Evolutionary conservation across 2,797 vertebrate genomes (phyloP).

Genomic region (Poecilia velifera): DNA sequence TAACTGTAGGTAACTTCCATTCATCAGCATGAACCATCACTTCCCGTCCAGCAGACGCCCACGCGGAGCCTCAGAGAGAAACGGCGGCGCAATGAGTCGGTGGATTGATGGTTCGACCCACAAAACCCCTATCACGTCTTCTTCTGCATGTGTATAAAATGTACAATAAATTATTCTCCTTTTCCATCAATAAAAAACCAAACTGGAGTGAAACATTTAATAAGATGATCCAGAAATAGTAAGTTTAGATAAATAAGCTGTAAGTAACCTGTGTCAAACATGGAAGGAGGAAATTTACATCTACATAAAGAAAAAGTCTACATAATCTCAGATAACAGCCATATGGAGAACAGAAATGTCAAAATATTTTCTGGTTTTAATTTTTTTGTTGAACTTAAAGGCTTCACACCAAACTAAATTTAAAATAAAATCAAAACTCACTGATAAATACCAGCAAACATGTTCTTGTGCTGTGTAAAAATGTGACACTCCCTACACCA

Average conservation of each 20-base stretch:
- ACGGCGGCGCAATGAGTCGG: neutral
- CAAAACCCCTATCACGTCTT: neutral
- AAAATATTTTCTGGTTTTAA: no score
- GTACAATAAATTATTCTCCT: neutral
- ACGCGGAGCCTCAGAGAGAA: neutral
- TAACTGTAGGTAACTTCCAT: slow-evolving; percentile 8
- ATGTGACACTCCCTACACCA: neutral
- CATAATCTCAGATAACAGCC: no score
- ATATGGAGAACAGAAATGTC: no score
- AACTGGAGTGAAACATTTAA: neutral
- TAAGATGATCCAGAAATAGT: neutral
- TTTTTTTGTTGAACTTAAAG: no score
- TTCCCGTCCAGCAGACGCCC: neutral
- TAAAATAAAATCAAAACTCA: no score
- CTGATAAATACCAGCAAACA: no score
- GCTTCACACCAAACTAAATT: no score
- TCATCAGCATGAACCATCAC: neutral
- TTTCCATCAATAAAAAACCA: neutral
- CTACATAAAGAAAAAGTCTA: no score
- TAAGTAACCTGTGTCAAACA: neutral
- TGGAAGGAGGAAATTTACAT: no score
- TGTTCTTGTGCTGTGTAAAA: no score
- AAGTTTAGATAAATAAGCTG: neutral
- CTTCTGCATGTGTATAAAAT: neutral
- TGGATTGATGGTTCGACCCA: neutral